phyloP scores from a whole-genome alignment of 2,888 invertebrate genomes.

The Lasioglossum pauxillum region DNA sequence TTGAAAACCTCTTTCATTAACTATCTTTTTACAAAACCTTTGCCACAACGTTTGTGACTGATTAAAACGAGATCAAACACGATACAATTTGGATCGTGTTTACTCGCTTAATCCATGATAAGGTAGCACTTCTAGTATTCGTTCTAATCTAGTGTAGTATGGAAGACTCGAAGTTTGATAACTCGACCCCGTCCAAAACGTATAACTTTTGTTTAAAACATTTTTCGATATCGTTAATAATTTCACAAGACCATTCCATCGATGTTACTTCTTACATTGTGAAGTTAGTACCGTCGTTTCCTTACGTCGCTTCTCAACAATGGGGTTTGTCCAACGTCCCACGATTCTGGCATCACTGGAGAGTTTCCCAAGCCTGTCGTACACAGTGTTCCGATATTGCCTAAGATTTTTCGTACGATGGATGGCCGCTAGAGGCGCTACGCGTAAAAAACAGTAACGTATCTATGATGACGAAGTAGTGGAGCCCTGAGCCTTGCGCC shows the following conservation, averaged over 20 bases:
- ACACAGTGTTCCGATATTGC: too few relatives aligned
- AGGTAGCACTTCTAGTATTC: not conserved
- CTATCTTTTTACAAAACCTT: not conserved
- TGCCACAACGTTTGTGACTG: not conserved
- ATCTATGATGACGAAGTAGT: too few relatives aligned
- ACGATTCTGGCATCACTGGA: too few relatives aligned
- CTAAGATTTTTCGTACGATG: too few relatives aligned
- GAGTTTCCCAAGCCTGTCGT: too few relatives aligned
- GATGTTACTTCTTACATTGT: not conserved
- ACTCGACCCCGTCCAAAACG: not conserved
- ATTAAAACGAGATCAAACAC: not conserved
- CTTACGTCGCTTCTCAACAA: too few relatives aligned
- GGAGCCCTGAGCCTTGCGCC: too few relatives aligned
- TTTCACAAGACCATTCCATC: not conserved
- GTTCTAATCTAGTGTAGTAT: not conserved
- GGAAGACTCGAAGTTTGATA: not conserved
- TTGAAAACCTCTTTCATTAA: not conserved
- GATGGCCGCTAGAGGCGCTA: too few relatives aligned
- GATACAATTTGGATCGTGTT: not conserved
- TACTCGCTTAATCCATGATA: not conserved
- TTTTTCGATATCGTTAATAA: not conserved
- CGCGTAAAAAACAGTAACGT: too few relatives aligned
- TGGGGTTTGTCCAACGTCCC: too few relatives aligned
- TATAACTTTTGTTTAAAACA: not conserved
- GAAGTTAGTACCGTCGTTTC: too few relatives aligned